These are phyloP conservation scores for Omphaloscelis lunosa DNA, from an alignment of 2,888 invertebrate species.

Conservation along the genomic window DNA sequence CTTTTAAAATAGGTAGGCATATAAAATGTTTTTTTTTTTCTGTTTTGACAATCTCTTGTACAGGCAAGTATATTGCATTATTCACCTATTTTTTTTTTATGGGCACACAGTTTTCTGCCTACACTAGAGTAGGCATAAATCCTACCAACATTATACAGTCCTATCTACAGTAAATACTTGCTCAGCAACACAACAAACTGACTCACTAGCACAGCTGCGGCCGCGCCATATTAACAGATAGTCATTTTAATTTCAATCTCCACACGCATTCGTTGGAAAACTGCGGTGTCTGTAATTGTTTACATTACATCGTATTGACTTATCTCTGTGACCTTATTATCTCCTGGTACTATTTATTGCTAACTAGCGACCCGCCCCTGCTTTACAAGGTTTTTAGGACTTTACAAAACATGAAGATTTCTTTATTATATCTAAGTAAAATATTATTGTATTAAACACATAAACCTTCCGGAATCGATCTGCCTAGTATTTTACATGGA, in stretches of 20 bases:
- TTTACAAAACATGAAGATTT: background rate
- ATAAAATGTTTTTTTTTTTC: too few species aligned
- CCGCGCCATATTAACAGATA: slow-evolving; percentile 68
- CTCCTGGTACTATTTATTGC: slow-evolving; percentile 57
- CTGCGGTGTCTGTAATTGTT: slow-evolving; percentile 61
- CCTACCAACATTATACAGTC: background rate
- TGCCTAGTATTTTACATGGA: too few species aligned
- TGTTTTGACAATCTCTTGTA: too few species aligned
- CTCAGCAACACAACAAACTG: slow-evolving; percentile 47
- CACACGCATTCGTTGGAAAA: slow-evolving; percentile 66
- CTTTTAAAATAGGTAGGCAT: too few species aligned
- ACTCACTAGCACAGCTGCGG: slow-evolving; percentile 71
- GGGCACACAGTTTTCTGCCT: too few species aligned
- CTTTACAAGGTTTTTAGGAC: background rate
- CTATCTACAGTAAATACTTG: slow-evolving; percentile 35
- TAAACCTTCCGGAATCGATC: background rate
- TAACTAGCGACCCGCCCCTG: background rate
- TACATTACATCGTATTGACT: slow-evolving; percentile 55
- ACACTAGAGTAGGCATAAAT: slow-evolving; percentile 24
- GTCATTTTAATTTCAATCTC: slow-evolving; percentile 72
- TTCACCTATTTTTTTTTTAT: too few species aligned
- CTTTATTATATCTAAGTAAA: too few species aligned
- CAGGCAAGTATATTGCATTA: too few species aligned
- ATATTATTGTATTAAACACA: too few species aligned
- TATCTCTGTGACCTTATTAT: slow-evolving; percentile 56